Base-by-base conservation (phyloP, 2,888 invertebrate species). In the Ectemnius lituratus region DNA sequence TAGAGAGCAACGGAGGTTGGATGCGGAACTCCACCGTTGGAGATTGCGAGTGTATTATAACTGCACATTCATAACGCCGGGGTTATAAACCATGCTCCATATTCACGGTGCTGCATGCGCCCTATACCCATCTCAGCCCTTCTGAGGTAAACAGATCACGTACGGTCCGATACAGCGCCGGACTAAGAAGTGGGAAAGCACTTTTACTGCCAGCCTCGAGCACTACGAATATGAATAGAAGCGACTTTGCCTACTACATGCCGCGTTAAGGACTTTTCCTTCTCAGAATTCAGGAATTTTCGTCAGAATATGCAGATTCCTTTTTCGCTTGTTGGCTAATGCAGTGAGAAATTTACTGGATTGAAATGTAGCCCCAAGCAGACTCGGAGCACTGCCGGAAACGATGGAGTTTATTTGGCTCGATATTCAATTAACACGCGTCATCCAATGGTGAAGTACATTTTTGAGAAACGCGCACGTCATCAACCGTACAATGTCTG, bases 81-180 rank as follows among this genome's bases (percentile, higher is more conserved):
- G 20, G 27, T 63, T 62, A 47, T 18, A 27, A 4, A 62, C 49
- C 49, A 52, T 61, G 60, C 57, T 64, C 74, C 49, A 49, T 37
- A 67, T 70, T 69, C 66, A 67, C 52, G 23, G 57, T 20, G 59
- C 20, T 57, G 23, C 20, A 60, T 27, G 11, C 60, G 18, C 18
- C 28, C 23, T 11, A 11, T 37, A 37, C 37, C 52, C 65, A 47
- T 62, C 74, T 67, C 37, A 58, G 13, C 18, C 58, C 20, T 37
- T 5, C n/a, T 27, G 46, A 56, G n/a, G 57, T 47, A 71, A 76
- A 72, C 72, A 20, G 71, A 75, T 77, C 76, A 66, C 71, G 66
- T 68, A 60, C 69, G 28, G 46, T 58, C 49, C 57, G 60, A 66
- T 52, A 28, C 57, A 58, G 18, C 23, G 14, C 5, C 13, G 18